Evolutionary conservation across 1,140 invertebrate genomes (phyloP).

Genomic region (Chironomus tepperi): DNA sequence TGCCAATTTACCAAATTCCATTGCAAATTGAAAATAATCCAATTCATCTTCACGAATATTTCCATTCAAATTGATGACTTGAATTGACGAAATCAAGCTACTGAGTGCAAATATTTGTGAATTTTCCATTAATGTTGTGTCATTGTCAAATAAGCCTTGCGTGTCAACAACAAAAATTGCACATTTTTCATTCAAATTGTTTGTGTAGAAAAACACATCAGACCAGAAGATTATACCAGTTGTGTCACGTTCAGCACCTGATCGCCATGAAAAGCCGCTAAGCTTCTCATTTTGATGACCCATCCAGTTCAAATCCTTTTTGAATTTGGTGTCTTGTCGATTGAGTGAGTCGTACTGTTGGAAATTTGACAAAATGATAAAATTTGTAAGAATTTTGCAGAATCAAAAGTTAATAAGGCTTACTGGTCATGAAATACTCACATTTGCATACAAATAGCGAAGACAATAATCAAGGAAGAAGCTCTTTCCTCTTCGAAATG

Average conservation of each 20-base stretch:
- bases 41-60: slow-evolving; percentile 63
- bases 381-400: no score
- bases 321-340: neutral
- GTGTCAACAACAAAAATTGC: slow-evolving; percentile 60
- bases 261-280: slow-evolving; percentile 51
- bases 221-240: slow-evolving; percentile 63
- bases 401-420: no score
- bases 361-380: no score
- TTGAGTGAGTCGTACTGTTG: neutral
- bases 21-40: slow-evolving; percentile 44
- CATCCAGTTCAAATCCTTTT: neutral
- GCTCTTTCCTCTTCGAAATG: slow-evolving; percentile 20
- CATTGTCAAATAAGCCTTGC: slow-evolving; percentile 61
- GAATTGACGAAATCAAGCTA: slow-evolving; percentile 55
- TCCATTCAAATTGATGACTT: slow-evolving; percentile 55
- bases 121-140: slow-evolving; percentile 60
- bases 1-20: neutral
- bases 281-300: neutral
- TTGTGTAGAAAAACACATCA: slow-evolving; percentile 49
- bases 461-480: slow-evolving; percentile 21
- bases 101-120: slow-evolving; percentile 60
- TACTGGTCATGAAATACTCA: no score
- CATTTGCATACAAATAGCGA: slow-evolving; percentile 18
- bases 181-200: slow-evolving; percentile 40
- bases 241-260: slow-evolving; percentile 56